Conservation (phyloP, 2,888 invertebrate genomes). For the Caenorhabditis japonica region DNA sequence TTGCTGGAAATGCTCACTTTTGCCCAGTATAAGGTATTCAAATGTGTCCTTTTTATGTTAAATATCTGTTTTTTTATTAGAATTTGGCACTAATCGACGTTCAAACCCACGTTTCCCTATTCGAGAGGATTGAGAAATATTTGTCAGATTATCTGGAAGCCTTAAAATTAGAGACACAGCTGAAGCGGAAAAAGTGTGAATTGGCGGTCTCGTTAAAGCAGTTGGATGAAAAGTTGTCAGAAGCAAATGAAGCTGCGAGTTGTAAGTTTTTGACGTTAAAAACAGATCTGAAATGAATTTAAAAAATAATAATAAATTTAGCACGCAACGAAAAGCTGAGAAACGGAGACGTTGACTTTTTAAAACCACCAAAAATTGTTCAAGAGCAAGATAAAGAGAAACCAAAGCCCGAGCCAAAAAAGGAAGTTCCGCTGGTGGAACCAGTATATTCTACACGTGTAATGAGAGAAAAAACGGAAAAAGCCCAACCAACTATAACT, state of each 20-base stretch:
- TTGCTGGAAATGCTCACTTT: slow-evolving; percentile 37
- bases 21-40: slow-evolving; percentile 29
- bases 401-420: background rate
- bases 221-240: slow-evolving; percentile 4
- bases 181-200: slow-evolving; percentile 32
- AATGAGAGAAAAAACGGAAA: background rate
- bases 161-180: slow-evolving; percentile 11
- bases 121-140: slow-evolving; percentile 6
- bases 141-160: slow-evolving; percentile 24
- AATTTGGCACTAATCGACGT: slow-evolving; percentile 31
- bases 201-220: slow-evolving; percentile 6
- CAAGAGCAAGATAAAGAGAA: no score
- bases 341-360: slow-evolving; percentile 13
- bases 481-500: background rate
- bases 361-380: no score
- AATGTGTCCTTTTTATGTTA: background rate
- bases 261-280: slow-evolving; percentile 1
- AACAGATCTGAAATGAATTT: no score
- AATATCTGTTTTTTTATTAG: slow-evolving; percentile 14
- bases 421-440: slow-evolving; percentile 7
- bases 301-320: background rate
- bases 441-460: slow-evolving; percentile 30
- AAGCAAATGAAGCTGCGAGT: slow-evolving; percentile 12
- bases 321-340: slow-evolving; percentile 13
- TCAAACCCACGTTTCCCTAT: background rate